These are phyloP conservation scores for Hylyphantes graminicola DNA, from an alignment of 1,140 invertebrate species.

Conservation along the genomic window DNA sequence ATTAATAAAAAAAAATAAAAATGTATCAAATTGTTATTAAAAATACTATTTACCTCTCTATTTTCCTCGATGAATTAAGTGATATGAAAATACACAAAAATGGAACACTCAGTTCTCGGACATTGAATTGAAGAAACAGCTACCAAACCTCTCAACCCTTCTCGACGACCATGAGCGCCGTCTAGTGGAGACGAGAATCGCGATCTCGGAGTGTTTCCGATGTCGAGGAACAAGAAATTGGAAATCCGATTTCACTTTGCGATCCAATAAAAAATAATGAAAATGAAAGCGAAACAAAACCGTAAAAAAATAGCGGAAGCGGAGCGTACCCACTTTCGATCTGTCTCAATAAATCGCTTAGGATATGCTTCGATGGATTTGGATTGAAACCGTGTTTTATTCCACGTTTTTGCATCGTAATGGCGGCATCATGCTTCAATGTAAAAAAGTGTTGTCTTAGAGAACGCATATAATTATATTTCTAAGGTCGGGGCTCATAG, in stretches of 20 bases:
- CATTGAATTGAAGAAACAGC: constrained; percentile 25
- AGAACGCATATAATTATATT: constrained; percentile 25
- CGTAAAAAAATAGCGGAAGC: constrained; percentile 53
- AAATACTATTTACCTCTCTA: too few species aligned
- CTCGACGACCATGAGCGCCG: constrained; percentile 38
- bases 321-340: constrained; percentile 35
- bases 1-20: too few species aligned
- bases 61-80: too few species aligned
- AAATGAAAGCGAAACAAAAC: constrained; percentile 26
- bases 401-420: not conserved
- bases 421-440: not conserved
- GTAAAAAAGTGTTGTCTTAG: constrained; percentile 25
- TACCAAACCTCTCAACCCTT: constrained; percentile 35
- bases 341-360: constrained; percentile 48
- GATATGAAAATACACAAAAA: not conserved
- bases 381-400: constrained; percentile 42
- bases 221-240: constrained; percentile 49
- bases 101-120: constrained; percentile 9
- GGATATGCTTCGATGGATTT: constrained; percentile 49
- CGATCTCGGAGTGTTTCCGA: constrained; percentile 26
- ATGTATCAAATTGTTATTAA: too few species aligned
- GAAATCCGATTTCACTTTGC: constrained; percentile 58
- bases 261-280: constrained; percentile 40
- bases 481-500: constrained; percentile 23
- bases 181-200: constrained; percentile 53